Evolutionary conservation across 2,797 vertebrate genomes (phyloP), one percentile per base, ranked within the genome.

Genomic region (Ispidina lecontei): DNA sequence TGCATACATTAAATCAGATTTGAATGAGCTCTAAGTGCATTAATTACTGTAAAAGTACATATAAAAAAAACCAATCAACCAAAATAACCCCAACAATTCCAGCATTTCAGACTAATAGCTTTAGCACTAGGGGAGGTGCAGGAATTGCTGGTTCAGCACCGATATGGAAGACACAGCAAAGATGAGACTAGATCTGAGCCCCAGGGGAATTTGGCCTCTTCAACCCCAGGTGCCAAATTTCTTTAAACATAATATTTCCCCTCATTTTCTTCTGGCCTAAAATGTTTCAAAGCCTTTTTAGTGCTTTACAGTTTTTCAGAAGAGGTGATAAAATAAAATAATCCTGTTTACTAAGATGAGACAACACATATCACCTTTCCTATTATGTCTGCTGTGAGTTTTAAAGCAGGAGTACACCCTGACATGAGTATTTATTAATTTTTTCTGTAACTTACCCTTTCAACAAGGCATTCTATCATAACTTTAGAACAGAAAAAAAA

Each of bases 381-480:
- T 77, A 20, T 35, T 69, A 35, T 17, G 74, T 74, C 54, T 77
- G 49, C 51, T 26, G 29, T 43, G 19, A 8, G 58, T 85, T 87
- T 87, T 77, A 80, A 80, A 94, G 41, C 49, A 88, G 55, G 20
- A 80, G 23, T 35, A 55, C 8, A 51, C 35, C 10, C 31, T 29
- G 33, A 70, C 51, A 91, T 82, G 54, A 85, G 29, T 29, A 92
- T 77, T 91, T 89, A 80, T 87, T 83, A 76, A 43, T 74, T 77
- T 89, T 68, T 69, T 16, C 10, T 80, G 55, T 69, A 87, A 72
- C 46, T 62, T 71, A 65, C 12, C 55, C 62, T 91, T 89, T 87
- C 60, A 83, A 93, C 87, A 91, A 85, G 14, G 65, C 46, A 85
- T 87, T 89, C 54, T 79, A 92, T 87, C 62, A 85, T 76, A 87